phyloP scores from a whole-genome alignment of 2,888 invertebrate genomes.

The Napeogenes sylphis region DNA sequence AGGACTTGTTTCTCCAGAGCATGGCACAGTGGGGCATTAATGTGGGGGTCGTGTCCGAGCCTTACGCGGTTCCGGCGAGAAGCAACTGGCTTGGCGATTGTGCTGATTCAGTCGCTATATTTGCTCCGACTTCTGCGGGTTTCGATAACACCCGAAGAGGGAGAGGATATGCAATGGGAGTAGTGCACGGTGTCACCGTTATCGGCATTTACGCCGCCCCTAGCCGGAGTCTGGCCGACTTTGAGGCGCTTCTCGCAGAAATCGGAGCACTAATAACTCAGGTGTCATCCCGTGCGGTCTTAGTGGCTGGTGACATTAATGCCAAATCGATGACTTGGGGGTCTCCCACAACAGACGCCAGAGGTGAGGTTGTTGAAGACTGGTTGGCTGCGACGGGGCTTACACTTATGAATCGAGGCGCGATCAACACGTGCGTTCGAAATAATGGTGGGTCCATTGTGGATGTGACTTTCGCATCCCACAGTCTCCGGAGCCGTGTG shows the following conservation, averaged over 20 bases:
- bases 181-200: constrained; percentile 13
- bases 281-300: constrained; percentile 14
- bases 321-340: constrained; percentile 21
- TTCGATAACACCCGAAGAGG: too few species aligned
- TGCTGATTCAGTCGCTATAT: constrained; percentile 13
- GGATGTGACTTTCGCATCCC: too few species aligned
- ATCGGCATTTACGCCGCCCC: too few species aligned
- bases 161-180: constrained; percentile 13
- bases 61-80: constrained; percentile 12
- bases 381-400: constrained; percentile 21
- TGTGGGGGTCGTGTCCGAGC: constrained; percentile 23
- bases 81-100: constrained; percentile 15
- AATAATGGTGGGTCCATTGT: too few species aligned
- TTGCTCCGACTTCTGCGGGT: neutral
- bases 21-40: too few species aligned
- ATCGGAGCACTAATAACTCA: too few species aligned
- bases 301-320: constrained; percentile 23
- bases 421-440: too few species aligned
- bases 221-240: constrained; percentile 15
- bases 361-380: constrained; percentile 10
- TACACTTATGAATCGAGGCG: too few species aligned
- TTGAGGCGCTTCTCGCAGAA: constrained; percentile 15
- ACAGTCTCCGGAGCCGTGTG: too few species aligned
- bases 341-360: constrained; percentile 9
- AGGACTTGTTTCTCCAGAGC: constrained; percentile 23